Base-by-base conservation (phyloP, 1,140 invertebrate species). In the Zophobas morio region DNA sequence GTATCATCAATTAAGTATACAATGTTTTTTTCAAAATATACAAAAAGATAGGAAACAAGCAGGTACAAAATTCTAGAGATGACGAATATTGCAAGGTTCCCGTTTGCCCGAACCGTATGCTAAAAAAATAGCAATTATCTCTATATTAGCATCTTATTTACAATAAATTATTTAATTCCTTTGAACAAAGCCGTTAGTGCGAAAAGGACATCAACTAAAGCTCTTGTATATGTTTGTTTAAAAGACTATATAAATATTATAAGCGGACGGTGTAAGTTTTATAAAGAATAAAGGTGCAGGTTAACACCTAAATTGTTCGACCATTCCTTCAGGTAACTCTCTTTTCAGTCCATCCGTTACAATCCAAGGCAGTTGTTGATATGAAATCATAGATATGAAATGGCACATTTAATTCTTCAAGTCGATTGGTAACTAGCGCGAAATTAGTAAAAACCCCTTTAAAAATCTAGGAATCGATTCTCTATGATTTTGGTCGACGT, bases 261-360 rank as follows among this genome's bases (percentile, higher is more conserved):
- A 56, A 54, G 56, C 71, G 74, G 78, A 74, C 70, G 74, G 70
- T 70, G 73, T 51, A 74, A 36, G 66, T 40, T 74, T 39, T 53
- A 63, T 74, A 78, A 72, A 78, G 47, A 77, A 71, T 71, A 70
- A 40, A 77, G 49, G 49, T 73, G 63, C 63, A 77, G 33, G 49
- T 56, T 40, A 74, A 42, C 47, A 77, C 37, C 63, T 35, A 71
- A 57, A 77, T 63, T 51, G 20, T 39, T 66, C 54, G 56, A 79
- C 47, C 60, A 63, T 66, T 72, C 75, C 72, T 66, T 82, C 82
- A 83, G 82, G 82, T 83, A 83, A 83, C 82, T 83, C 77, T 80
- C 82, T 81, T 74, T 74, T 83, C 82, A 83, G 82, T 83, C 82
- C 82, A 83, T 83, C 81, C 78, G 81, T 83, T 82, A 74, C 80